These are phyloP conservation scores for Podargus strigoides DNA, from an alignment of 2,797 vertebrate genomes.

Conservation along the genomic window DNA sequence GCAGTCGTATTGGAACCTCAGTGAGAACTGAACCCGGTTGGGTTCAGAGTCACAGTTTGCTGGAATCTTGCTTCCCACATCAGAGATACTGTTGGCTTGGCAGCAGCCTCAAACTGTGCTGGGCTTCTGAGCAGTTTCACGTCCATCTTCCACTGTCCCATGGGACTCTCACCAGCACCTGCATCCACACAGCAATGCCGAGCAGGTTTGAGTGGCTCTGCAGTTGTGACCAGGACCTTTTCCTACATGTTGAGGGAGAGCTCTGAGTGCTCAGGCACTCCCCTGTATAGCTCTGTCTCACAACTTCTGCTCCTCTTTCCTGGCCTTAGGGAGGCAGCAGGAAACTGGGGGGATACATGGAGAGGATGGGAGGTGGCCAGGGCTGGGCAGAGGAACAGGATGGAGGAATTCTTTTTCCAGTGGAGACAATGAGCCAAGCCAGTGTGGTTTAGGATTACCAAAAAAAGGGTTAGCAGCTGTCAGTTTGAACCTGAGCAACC, in stretches of 20 bases:
- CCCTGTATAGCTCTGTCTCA: not conserved
- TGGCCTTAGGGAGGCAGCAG: not conserved
- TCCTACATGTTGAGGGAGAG: not conserved
- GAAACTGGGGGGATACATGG: not conserved
- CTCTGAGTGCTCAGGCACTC: fast-evolving
- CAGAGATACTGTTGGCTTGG: not conserved
- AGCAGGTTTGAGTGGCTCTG: not conserved
- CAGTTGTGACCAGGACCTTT: not conserved
- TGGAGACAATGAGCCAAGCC: not conserved
- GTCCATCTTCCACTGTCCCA: not conserved
- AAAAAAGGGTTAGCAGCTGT: not conserved
- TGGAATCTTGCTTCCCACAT: not conserved
- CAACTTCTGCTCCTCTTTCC: not conserved
- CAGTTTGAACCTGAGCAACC: not conserved
- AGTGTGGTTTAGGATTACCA: not conserved
- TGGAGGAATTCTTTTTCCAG: not conserved
- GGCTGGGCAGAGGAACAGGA: not conserved
- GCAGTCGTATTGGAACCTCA: not conserved
- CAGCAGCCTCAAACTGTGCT: not conserved
- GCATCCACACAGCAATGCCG: not conserved
- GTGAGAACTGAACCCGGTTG: not conserved
- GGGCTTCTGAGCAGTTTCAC: not conserved
- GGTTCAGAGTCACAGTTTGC: not conserved
- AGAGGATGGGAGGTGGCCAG: not conserved
- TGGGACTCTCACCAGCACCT: not conserved